phyloP scores from a whole-genome alignment of 1,140 invertebrate species.

The Araneus ventricosus region DNA sequence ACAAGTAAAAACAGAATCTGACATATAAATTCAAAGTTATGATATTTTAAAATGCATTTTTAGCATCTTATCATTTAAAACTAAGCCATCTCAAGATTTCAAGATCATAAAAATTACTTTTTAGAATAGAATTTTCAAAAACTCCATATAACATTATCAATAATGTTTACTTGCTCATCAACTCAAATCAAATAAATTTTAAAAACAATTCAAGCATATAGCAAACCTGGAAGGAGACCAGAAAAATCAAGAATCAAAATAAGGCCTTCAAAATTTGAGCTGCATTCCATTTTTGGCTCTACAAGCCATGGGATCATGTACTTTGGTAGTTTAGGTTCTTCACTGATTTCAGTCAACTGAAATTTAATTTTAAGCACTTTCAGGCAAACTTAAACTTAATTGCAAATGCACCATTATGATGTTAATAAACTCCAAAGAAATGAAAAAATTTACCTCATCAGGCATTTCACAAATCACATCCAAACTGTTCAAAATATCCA shows the following conservation, averaged over 20 bases:
- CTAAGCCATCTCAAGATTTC: no score
- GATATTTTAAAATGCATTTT: no score
- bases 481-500: slow-evolving; percentile 76
- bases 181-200: neutral
- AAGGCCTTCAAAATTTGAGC: slow-evolving; percentile 11
- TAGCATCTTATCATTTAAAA: no score
- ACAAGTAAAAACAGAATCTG: no score
- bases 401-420: neutral
- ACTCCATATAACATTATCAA: no score
- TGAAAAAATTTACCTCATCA: slow-evolving; percentile 10
- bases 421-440: neutral
- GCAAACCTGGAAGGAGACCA: slow-evolving; percentile 63
- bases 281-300: slow-evolving; percentile 23
- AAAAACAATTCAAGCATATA: neutral
- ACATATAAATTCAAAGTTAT: no score
- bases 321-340: neutral
- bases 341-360: neutral
- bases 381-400: neutral
- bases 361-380: neutral
- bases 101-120: no score
- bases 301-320: slow-evolving; percentile 58
- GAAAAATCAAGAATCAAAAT: slow-evolving; percentile 69
- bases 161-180: no score
- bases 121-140: no score
- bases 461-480: slow-evolving; percentile 76